Evolutionary conservation across 2,888 invertebrate species (phyloP).

Genomic region (Nezara viridula): DNA sequence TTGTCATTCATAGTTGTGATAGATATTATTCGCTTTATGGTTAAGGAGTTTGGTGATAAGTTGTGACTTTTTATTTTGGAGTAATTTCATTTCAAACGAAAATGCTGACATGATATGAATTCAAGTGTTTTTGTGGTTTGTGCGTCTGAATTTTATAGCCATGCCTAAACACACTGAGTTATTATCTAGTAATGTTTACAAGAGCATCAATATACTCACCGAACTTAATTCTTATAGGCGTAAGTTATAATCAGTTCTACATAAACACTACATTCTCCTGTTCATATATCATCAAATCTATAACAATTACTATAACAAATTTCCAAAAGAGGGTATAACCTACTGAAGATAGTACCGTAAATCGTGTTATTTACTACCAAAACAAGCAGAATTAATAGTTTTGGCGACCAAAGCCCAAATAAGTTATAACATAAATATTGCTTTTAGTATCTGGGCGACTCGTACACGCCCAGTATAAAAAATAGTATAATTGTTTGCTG

Average conservation of each 20-base stretch:
- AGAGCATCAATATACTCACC: neutral
- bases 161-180: neutral
- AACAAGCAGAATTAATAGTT: too few relatives aligned
- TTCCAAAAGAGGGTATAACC: too few relatives aligned
- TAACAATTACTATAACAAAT: too few relatives aligned
- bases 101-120: neutral
- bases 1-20: neutral
- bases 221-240: neutral
- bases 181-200: neutral
- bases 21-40: neutral
- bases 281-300: too few relatives aligned
- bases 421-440: too few relatives aligned
- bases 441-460: too few relatives aligned
- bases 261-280: too few relatives aligned
- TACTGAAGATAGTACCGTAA: too few relatives aligned
- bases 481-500: neutral
- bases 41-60: neutral
- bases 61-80: neutral
- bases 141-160: neutral
- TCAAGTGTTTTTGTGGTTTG: neutral
- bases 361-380: too few relatives aligned
- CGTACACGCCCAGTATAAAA: neutral
- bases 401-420: too few relatives aligned
- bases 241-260: neutral
- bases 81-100: neutral